Percentiles rank a stretch among this genome's conserved stretches.
Conservation (phyloP, 1,140 invertebrate genomes). For the Aleiodes sp. region DNA sequence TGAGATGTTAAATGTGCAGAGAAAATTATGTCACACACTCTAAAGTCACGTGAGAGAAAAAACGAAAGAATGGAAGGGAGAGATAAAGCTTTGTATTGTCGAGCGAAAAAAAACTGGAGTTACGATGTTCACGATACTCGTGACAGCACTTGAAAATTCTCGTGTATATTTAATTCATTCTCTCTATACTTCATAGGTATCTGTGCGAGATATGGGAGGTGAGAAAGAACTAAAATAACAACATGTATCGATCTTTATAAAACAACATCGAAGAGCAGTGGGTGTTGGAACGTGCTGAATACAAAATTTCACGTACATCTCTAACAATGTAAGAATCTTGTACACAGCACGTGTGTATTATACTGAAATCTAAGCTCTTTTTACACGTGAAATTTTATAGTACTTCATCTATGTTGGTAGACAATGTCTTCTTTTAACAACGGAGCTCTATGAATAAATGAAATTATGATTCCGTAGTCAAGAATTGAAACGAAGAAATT, state of each 20-base stretch:
- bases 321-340: neutral
- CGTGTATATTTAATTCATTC: conserved; percentile 13
- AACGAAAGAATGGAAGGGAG: neutral
- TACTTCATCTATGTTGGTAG: too few relatives aligned
- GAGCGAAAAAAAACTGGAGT: neutral
- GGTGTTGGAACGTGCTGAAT: neutral
- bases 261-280: conserved; percentile 14
- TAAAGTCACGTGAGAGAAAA: too few relatives aligned
- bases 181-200: neutral
- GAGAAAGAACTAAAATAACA: conserved; percentile 16
- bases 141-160: conserved; percentile 6
- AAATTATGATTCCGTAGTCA: too few relatives aligned
- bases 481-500: too few relatives aligned
- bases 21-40: conserved; percentile 16
- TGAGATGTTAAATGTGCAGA: neutral
- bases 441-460: too few relatives aligned
- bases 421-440: neutral
- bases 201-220: neutral
- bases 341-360: neutral
- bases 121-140: conserved; percentile 8
- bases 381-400: too few relatives aligned
- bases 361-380: neutral
- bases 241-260: conserved; percentile 11
- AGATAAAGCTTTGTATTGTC: neutral
- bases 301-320: neutral